phyloP scores from a whole-genome alignment of 1,140 invertebrate species.

The Lasaia peninsularis region DNA sequence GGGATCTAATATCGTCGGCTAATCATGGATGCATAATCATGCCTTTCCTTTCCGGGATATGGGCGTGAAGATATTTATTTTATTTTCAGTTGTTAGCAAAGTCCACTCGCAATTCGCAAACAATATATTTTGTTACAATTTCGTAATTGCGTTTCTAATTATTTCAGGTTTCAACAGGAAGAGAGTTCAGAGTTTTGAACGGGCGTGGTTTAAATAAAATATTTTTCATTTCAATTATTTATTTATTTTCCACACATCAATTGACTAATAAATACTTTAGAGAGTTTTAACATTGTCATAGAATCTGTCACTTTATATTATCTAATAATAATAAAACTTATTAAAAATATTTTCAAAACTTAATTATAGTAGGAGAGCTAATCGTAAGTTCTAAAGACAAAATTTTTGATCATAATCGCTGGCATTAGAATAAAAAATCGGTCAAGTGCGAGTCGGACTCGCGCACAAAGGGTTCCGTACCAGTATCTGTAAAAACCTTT shows the following conservation, averaged over 20 bases:
- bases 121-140: neutral
- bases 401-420: too few relatives aligned
- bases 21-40: too few relatives aligned
- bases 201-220: neutral
- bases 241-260: neutral
- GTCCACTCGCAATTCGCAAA: too few relatives aligned
- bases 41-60: too few relatives aligned
- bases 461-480: too few relatives aligned
- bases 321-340: neutral
- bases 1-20: too few relatives aligned
- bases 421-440: too few relatives aligned
- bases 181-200: conserved; percentile 3
- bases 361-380: neutral
- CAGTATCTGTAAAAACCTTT: too few relatives aligned
- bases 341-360: too few relatives aligned
- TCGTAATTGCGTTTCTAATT: neutral
- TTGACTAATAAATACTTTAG: neutral
- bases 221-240: neutral
- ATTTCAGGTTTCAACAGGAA: conserved; percentile 4
- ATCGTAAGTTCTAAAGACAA: neutral
- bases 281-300: neutral
- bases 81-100: too few relatives aligned
- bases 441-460: too few relatives aligned
- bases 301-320: neutral
- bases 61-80: too few relatives aligned